Conservation (phyloP, 2,888 invertebrate species). For the Ophion ventricosus region DNA sequence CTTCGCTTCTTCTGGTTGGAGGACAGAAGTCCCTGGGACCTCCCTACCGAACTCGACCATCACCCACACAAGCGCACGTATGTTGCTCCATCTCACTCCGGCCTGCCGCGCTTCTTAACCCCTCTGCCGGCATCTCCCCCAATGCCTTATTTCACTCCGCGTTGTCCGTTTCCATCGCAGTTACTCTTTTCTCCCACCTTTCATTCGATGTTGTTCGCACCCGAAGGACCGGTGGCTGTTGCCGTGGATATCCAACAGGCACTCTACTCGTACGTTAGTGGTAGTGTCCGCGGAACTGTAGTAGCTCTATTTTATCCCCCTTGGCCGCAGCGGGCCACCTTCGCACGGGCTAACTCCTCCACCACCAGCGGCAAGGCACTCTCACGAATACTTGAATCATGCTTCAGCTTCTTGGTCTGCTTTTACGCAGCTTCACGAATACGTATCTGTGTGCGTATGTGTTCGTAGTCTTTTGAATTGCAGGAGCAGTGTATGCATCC, state of each 20-base stretch:
- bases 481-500: conserved; percentile 54
- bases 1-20: conserved; percentile 82
- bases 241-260: conserved; percentile 37
- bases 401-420: conserved; percentile 80
- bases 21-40: conserved; percentile 78
- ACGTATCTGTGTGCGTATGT: not conserved
- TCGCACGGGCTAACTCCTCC: conserved; percentile 68
- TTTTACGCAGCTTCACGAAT: conserved; percentile 42
- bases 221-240: conserved; percentile 57
- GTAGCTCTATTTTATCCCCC: conserved; percentile 62
- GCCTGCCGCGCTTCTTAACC: conserved; percentile 42
- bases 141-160: conserved; percentile 36
- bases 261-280: conserved; percentile 24
- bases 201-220: conserved; percentile 65
- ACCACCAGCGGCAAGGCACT: conserved; percentile 80
- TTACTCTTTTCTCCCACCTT: conserved; percentile 54
- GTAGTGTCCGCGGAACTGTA: conserved; percentile 60
- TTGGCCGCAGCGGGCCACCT: conserved; percentile 69
- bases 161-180: conserved; percentile 42
- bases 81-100: conserved; percentile 29
- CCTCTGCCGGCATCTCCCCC: conserved; percentile 47
- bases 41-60: conserved; percentile 81
- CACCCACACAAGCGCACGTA: conserved; percentile 59
- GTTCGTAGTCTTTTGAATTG: conserved; percentile 15
- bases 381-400: conserved; percentile 80